These are phyloP conservation scores for Fabriciana adippe DNA, from an alignment of 2,888 invertebrate species.

Conservation along the genomic window DNA sequence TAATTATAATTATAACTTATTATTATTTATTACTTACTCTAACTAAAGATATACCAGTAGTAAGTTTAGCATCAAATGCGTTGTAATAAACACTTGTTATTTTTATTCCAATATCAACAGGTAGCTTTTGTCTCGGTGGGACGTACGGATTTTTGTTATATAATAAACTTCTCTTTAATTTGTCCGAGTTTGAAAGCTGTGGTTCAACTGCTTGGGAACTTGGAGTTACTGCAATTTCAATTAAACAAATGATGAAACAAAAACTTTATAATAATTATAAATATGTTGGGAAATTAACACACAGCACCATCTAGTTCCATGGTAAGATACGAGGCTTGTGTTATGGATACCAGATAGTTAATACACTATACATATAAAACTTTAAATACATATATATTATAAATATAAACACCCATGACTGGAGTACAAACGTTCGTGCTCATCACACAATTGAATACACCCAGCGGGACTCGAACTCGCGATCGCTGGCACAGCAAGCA, in stretches of 20 bases:
- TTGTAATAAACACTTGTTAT: conserved; percentile 62
- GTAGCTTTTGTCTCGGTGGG: conserved; percentile 52
- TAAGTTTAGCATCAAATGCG: conserved; percentile 58
- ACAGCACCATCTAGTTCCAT: no score
- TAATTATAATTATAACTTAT: neutral
- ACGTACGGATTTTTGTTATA: conserved; percentile 67
- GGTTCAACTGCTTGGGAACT: conserved; percentile 65
- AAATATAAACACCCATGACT: no score
- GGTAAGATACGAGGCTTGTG: no score
- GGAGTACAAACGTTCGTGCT: no score
- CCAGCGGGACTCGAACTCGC: no score
- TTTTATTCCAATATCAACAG: conserved; percentile 54
- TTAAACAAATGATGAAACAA: neutral
- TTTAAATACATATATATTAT: no score
- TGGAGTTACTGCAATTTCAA: conserved; percentile 45
- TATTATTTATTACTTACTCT: conserved; percentile 51
- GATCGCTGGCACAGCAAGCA: no score
- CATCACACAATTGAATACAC: no score
- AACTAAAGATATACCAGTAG: conserved; percentile 59
- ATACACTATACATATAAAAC: no score
- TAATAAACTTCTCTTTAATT: conserved; percentile 77
- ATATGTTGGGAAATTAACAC: no score
- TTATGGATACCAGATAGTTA: no score
- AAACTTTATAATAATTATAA: neutral
- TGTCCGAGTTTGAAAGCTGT: conserved; percentile 74